Evolutionary conservation across 2,797 vertebrate species (phyloP).

Genomic region (Dromococcyx pavoninus): DNA sequence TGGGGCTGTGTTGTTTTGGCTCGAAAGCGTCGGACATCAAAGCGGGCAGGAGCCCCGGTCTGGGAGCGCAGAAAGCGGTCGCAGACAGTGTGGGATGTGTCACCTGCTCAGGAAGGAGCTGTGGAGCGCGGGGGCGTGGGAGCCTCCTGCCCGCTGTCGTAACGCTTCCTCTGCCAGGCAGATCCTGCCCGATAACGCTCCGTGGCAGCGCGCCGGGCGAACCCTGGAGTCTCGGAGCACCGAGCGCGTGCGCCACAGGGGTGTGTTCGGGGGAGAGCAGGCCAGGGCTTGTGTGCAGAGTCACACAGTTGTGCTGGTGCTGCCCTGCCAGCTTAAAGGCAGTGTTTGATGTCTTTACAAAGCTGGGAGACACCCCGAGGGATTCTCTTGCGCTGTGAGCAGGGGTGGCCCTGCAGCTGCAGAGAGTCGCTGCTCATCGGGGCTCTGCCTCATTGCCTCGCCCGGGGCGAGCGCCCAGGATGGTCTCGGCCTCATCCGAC

Average conservation of each 20-base stretch:
- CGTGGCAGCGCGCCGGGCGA: neutral
- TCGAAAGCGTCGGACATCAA: neutral
- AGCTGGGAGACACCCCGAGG: neutral
- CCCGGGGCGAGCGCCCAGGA: neutral
- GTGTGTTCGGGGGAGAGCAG: neutral
- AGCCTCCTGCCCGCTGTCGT: neutral
- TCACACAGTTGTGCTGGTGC: neutral
- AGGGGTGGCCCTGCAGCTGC: too few species aligned
- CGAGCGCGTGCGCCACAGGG: rapidly evolving
- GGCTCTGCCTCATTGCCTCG: neutral
- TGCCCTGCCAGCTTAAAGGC: neutral
- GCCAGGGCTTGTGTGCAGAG: neutral
- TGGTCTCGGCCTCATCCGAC: too few species aligned
- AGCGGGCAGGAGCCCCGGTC: neutral
- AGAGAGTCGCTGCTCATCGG: neutral
- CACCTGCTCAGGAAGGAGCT: neutral
- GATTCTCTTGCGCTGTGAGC: neutral
- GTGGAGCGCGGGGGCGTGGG: neutral
- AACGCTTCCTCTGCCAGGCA: neutral
- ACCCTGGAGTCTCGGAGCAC: neutral
- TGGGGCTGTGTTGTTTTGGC: neutral
- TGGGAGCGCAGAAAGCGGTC: neutral
- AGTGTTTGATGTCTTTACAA: neutral
- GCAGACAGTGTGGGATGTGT: neutral
- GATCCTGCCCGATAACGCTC: neutral